A percentile compares a stretch with the other conserved stretches of the same genome.
Evolutionary conservation across 2,888 invertebrate genomes (phyloP).

Genomic region (Drosophila testacea): DNA sequence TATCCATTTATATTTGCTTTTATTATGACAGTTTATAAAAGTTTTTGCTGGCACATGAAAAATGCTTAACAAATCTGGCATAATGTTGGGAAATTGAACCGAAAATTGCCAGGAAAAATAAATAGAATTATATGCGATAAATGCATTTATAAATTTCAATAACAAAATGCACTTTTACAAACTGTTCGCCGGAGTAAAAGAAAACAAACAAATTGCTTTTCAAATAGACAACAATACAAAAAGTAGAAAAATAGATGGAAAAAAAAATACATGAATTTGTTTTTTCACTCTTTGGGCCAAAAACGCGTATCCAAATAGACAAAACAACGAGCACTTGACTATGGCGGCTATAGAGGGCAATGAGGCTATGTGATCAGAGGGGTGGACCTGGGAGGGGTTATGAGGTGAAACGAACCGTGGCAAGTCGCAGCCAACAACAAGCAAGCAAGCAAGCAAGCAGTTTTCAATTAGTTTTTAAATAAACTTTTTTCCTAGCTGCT

Average conservation of each 20-base stretch:
- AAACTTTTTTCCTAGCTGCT: constrained; percentile 55
- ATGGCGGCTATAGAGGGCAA: background rate
- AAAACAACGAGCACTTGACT: constrained; percentile 59
- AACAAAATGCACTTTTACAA: constrained; percentile 73
- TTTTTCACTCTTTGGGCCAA: constrained; percentile 37
- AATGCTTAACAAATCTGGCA: constrained; percentile 15
- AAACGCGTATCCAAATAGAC: constrained; percentile 58
- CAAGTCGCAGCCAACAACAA: constrained; percentile 35
- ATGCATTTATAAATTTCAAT: constrained; percentile 68
- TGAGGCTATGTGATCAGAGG: background rate
- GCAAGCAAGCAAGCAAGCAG: constrained; percentile 68
- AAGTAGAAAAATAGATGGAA: constrained; percentile 8
- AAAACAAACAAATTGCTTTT: constrained; percentile 75
- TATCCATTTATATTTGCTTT: constrained; percentile 12
- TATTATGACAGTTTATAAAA: constrained; percentile 17
- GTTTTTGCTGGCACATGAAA: constrained; percentile 5
- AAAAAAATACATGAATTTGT: background rate
- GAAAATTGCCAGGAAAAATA: constrained; percentile 39
- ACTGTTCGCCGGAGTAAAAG: constrained; percentile 26
- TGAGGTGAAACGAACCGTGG: constrained; percentile 39
- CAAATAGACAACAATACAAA: constrained; percentile 41
- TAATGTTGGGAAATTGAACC: constrained; percentile 19
- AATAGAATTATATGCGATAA: constrained; percentile 48
- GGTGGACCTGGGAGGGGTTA: background rate
- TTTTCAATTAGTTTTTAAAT: constrained; percentile 79